These are phyloP conservation scores for Agriopis leucophaearia DNA, from an alignment of 2,888 invertebrate species.

Conservation along the genomic window DNA sequence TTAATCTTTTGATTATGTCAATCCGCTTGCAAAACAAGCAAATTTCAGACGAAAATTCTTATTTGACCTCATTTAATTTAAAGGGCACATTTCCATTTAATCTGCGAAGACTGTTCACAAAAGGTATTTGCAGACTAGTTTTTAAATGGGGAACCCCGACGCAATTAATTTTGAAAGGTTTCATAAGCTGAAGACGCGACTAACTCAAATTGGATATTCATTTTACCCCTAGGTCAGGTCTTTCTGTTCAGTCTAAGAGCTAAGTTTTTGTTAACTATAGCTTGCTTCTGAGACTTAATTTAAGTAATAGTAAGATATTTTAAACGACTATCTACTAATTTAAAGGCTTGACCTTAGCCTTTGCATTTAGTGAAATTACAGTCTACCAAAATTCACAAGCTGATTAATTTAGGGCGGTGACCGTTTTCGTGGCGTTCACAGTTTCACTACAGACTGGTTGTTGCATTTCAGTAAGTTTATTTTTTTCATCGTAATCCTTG, in stretches of 20 bases:
- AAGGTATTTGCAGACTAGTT: constrained; percentile 18
- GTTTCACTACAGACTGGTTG: no score
- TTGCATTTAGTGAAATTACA: no score
- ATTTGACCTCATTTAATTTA: constrained; percentile 20
- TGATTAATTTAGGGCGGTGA: no score
- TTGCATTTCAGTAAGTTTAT: no score
- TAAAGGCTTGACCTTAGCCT: no score
- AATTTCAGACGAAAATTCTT: not conserved
- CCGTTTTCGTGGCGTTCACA: no score
- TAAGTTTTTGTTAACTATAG: constrained; percentile 4
- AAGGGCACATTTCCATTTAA: constrained; percentile 32
- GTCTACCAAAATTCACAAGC: no score
- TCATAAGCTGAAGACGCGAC: constrained; percentile 20
- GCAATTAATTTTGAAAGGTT: constrained; percentile 26
- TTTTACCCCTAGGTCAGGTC: constrained; percentile 18
- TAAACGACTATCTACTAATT: not conserved
- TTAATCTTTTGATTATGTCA: no score
- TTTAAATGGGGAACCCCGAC: constrained; percentile 10
- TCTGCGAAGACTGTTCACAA: constrained; percentile 12
- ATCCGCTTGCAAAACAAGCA: not conserved
- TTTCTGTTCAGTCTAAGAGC: constrained; percentile 1
- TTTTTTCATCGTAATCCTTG: no score
- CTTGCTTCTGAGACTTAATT: not conserved
- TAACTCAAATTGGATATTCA: constrained; percentile 5
- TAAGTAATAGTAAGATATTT: not conserved